A percentile compares a stretch with the other conserved stretches of the same genome.
Conservation (phyloP, 2,888 invertebrate species). For the Eilema sororculum region DNA sequence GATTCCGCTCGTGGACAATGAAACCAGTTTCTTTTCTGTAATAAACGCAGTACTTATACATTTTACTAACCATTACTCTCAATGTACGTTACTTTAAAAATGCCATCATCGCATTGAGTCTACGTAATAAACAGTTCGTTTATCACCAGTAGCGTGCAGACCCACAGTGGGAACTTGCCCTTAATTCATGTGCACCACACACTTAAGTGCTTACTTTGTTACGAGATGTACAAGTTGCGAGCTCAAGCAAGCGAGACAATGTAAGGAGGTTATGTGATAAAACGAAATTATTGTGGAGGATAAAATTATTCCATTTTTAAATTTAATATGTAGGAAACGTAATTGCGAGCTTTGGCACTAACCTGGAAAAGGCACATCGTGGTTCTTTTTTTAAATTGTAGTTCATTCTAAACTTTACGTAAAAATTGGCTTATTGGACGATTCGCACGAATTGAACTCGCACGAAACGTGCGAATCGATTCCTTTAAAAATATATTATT, state of each 20-base stretch:
- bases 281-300: not conserved
- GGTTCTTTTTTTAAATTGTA: no score
- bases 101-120: conserved; percentile 26
- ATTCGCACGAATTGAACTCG: no score
- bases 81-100: conserved; percentile 20
- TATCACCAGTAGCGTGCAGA: conserved; percentile 29
- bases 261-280: conserved; percentile 8
- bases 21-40: not conserved
- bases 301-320: not conserved
- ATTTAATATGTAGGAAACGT: not conserved
- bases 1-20: no score
- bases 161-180: conserved; percentile 9
- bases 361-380: no score
- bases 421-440: no score
- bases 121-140: conserved; percentile 45
- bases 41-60: conserved; percentile 18
- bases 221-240: conserved; percentile 3
- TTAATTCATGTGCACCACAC: conserved; percentile 27
- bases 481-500: no score
- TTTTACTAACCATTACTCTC: conserved; percentile 30
- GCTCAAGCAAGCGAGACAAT: conserved; percentile 8
- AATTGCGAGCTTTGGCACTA: not conserved
- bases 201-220: conserved; percentile 17
- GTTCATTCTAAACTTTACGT: no score
- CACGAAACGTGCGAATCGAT: no score